phyloP scores from a whole-genome alignment of 2,888 invertebrate species.

The Tenthredo distinguenda region DNA sequence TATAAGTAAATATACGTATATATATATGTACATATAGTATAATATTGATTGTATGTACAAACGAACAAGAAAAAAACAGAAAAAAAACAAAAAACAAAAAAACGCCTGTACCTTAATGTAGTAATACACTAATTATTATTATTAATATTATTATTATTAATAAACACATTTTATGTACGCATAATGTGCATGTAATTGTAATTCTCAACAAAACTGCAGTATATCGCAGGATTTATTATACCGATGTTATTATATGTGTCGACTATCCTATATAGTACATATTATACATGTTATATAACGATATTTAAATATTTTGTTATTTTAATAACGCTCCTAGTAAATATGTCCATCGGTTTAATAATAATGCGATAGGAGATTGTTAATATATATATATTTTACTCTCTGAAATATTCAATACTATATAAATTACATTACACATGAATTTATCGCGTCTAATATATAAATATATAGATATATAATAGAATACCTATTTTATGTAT shows the following conservation, averaged over 20 bases:
- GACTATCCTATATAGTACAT: background rate
- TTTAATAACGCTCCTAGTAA: background rate
- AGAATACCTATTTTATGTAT: conserved; percentile 52
- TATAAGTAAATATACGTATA: background rate
- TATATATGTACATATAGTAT: background rate
- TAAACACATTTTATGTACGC: background rate
- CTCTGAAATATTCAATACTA: background rate
- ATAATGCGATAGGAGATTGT: background rate
- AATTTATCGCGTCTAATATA: background rate
- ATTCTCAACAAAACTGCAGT: background rate
- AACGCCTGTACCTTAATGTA: background rate
- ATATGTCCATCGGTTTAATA: background rate
- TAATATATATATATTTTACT: background rate
- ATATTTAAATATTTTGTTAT: background rate
- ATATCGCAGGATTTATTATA: too few species aligned
- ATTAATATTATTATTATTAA: background rate
- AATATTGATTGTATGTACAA: background rate
- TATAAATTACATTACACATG: background rate
- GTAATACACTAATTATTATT: background rate
- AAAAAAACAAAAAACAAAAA: background rate
- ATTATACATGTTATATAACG: background rate
- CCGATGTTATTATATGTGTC: too few species aligned
- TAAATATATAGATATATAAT: conserved; percentile 1
- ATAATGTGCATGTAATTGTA: background rate
- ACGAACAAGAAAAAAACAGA: background rate